These are phyloP conservation scores for Fukomys damarensis DNA, from an alignment of 2,113 vertebrate species.

Conservation along the genomic window DNA sequence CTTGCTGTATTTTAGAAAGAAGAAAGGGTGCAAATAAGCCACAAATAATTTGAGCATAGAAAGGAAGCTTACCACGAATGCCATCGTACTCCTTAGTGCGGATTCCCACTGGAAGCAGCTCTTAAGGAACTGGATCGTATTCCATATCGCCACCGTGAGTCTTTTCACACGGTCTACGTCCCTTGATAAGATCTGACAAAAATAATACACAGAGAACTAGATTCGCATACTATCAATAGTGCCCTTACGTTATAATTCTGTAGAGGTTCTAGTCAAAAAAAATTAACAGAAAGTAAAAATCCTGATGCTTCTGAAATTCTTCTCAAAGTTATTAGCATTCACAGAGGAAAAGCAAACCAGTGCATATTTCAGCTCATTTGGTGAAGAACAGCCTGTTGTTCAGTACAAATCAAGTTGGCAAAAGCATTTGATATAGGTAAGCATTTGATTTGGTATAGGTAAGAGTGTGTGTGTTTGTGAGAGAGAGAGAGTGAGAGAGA, in stretches of 20 bases:
- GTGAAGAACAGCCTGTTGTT: neutral
- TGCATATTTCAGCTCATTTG: neutral
- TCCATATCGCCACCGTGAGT: slow-evolving; percentile 95
- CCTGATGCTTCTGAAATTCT: neutral
- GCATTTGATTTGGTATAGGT: too few species aligned
- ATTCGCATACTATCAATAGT: slow-evolving; percentile 70
- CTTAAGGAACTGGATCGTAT: slow-evolving; percentile 95
- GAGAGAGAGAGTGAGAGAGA: neutral
- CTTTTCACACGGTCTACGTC: slow-evolving; percentile 96
- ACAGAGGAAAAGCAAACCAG: neutral
- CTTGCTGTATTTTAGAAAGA: neutral
- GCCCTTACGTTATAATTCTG: neutral
- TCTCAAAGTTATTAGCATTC: neutral
- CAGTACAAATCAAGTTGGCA: neutral
- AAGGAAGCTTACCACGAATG: slow-evolving; percentile 94
- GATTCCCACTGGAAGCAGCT: slow-evolving; percentile 99
- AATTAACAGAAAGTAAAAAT: neutral
- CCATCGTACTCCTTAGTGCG: slow-evolving; percentile 91
- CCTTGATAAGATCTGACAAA: slow-evolving; percentile 93
- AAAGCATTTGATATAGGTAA: neutral
- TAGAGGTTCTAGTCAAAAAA: neutral
- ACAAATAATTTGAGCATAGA: slow-evolving; percentile 4
- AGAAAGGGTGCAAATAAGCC: neutral
- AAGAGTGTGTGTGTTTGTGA: too few species aligned
- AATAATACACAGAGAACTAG: slow-evolving; percentile 51